phyloP scores from a whole-genome alignment of 2,888 invertebrate species.

The Mycalesis mineus region DNA sequence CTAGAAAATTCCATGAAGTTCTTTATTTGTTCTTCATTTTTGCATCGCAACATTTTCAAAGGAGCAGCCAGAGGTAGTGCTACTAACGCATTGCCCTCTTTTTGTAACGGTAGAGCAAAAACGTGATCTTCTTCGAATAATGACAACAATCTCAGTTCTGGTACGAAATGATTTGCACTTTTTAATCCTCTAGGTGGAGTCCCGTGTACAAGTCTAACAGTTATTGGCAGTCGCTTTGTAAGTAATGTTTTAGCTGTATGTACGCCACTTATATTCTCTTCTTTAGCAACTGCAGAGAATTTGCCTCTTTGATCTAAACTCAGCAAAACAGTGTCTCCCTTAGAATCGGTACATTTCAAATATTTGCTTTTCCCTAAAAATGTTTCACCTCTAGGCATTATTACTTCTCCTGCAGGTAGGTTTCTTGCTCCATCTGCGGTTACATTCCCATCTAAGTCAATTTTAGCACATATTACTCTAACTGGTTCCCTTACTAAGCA shows the following conservation, averaged over 20 bases:
- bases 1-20: constrained; percentile 86
- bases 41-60: constrained; percentile 88
- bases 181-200: constrained; percentile 90
- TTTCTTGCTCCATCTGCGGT: constrained; percentile 84
- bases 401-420: constrained; percentile 89
- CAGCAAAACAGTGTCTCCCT: constrained; percentile 89
- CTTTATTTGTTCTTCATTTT: constrained; percentile 88
- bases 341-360: constrained; percentile 90
- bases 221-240: constrained; percentile 93
- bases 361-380: constrained; percentile 85
- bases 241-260: constrained; percentile 93
- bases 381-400: constrained; percentile 87
- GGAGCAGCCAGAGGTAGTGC: constrained; percentile 92
- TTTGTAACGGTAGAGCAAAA: constrained; percentile 89
- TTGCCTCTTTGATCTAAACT: constrained; percentile 92
- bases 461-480: constrained; percentile 82
- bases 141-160: constrained; percentile 89
- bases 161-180: constrained; percentile 88
- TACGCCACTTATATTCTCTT: constrained; percentile 96
- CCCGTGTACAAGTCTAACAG: constrained; percentile 94
- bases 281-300: constrained; percentile 94
- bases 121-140: constrained; percentile 92
- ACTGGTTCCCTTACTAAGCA: constrained; percentile 89
- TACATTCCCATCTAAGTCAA: constrained; percentile 80
- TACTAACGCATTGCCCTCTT: constrained; percentile 86